These are phyloP conservation scores for Pseudobourletiella spinata DNA, from an alignment of 1,140 invertebrate genomes.

Conservation along the genomic window DNA sequence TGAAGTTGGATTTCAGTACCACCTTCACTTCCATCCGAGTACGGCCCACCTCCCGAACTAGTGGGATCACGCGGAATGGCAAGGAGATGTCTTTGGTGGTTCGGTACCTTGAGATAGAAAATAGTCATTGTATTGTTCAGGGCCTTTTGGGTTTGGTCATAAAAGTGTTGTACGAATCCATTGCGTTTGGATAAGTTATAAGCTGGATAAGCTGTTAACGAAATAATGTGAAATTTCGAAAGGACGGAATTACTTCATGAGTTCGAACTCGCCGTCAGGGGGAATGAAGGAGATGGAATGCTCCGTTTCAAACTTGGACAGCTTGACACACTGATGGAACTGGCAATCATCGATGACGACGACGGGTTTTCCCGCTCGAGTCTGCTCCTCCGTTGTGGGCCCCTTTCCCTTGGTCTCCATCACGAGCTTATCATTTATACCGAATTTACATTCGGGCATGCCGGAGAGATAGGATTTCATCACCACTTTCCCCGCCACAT, in stretches of 20 bases:
- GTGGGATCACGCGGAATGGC: slow-evolving; percentile 96
- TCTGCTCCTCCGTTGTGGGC: slow-evolving; percentile 62
- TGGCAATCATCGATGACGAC: slow-evolving; percentile 99
- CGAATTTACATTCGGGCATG: slow-evolving; percentile 99
- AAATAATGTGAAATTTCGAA: too few relatives aligned
- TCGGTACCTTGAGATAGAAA: slow-evolving; percentile 66
- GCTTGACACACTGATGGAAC: slow-evolving; percentile 99
- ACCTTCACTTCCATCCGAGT: slow-evolving; percentile 99
- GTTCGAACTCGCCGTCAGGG: slow-evolving; percentile 98
- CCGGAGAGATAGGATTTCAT: slow-evolving; percentile 99
- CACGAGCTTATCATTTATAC: slow-evolving; percentile 90
- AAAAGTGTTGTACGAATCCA: too few relatives aligned
- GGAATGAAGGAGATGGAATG: slow-evolving; percentile 99
- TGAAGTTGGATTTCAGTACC: slow-evolving; percentile 99
- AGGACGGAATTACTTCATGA: slow-evolving; percentile 71
- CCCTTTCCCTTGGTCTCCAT: slow-evolving; percentile 93
- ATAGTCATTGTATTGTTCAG: too few relatives aligned
- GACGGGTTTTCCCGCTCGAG: slow-evolving; percentile 81
- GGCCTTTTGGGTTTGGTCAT: too few relatives aligned
- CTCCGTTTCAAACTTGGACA: slow-evolving; percentile 99
- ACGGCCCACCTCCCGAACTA: slow-evolving; percentile 94
- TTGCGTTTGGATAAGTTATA: too few relatives aligned
- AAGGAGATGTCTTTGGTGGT: slow-evolving; percentile 99
- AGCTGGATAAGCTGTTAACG: background rate
- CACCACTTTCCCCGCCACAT: slow-evolving; percentile 98